phyloP scores from a whole-genome alignment of 2,888 invertebrate genomes.

The Agrochola circellaris region DNA sequence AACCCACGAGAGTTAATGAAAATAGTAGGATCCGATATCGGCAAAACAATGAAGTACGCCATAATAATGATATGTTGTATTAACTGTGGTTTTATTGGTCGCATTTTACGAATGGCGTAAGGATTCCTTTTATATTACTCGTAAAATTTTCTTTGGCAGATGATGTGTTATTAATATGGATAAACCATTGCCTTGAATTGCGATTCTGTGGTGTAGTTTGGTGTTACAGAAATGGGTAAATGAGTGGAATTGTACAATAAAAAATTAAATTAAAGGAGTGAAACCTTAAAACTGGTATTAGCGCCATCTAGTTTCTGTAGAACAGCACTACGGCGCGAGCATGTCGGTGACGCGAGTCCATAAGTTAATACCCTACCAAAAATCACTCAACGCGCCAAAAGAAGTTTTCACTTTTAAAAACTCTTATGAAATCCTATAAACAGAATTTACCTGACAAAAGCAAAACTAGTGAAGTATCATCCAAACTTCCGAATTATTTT shows the following conservation, averaged over 20 bases:
- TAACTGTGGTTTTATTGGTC: constrained; percentile 46
- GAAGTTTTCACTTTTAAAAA: neutral
- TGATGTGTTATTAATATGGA: constrained; percentile 59
- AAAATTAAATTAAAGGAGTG: neutral
- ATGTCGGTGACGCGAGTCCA: too few relatives aligned
- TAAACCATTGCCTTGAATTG: constrained; percentile 14
- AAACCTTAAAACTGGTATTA: too few relatives aligned
- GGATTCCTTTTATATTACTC: constrained; percentile 45
- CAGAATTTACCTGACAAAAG: too few relatives aligned
- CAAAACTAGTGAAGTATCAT: neutral
- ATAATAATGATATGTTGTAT: constrained; percentile 54
- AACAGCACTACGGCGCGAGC: too few relatives aligned
- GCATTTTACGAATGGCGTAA: constrained; percentile 43
- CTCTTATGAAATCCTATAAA: neutral
- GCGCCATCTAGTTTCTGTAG: too few relatives aligned
- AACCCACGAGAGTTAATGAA: constrained; percentile 76
- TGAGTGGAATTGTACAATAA: neutral
- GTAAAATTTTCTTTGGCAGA: constrained; percentile 50
- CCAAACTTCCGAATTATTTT: neutral
- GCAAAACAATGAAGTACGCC: constrained; percentile 57
- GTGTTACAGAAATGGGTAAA: neutral
- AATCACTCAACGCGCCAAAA: too few relatives aligned
- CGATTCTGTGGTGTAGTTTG: neutral
- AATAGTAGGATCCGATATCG: constrained; percentile 67
- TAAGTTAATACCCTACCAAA: too few relatives aligned